Evolutionary conservation across 2,888 invertebrate genomes (phyloP).

Genomic region (Tetranychus truncatus): DNA sequence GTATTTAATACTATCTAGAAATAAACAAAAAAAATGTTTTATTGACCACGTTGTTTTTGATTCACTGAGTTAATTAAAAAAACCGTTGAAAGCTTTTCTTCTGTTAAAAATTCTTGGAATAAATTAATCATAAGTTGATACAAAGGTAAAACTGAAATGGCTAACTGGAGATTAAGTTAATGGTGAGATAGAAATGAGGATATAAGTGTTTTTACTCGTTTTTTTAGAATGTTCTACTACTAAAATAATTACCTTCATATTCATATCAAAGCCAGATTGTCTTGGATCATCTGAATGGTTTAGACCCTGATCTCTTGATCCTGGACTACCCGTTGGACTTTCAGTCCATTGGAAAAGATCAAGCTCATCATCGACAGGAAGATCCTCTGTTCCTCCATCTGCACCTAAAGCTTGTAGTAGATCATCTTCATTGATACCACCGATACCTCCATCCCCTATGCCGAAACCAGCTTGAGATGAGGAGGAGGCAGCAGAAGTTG

Average conservation of each 20-base stretch:
- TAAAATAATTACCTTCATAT: not conserved
- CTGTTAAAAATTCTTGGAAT: too few relatives aligned
- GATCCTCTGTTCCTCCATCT: slow-evolving; percentile 12
- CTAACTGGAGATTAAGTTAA: too few relatives aligned
- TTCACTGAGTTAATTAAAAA: too few relatives aligned
- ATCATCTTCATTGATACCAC: slow-evolving; percentile 36
- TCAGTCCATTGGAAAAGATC: slow-evolving; percentile 40
- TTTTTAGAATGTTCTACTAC: too few relatives aligned
- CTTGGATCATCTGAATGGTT: slow-evolving; percentile 38
- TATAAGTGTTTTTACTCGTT: too few relatives aligned
- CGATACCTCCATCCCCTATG: not conserved
- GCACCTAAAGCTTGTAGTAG: slow-evolving; percentile 8
- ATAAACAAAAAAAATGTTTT: too few relatives aligned
- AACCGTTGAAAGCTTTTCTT: too few relatives aligned
- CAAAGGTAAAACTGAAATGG: too few relatives aligned
- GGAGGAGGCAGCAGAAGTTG: slow-evolving; percentile 84
- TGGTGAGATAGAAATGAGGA: too few relatives aligned
- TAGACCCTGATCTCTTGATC: slow-evolving; percentile 32
- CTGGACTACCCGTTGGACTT: slow-evolving; percentile 39
- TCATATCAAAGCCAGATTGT: slow-evolving; percentile 24
- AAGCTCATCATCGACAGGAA: slow-evolving; percentile 22
- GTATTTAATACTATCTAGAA: not conserved
- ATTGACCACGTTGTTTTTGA: too few relatives aligned
- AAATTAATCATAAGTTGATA: too few relatives aligned
- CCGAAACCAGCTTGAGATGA: slow-evolving; percentile 18